phyloP scores from a whole-genome alignment of 1,140 invertebrate genomes.

The Asbolus verrucosus region DNA sequence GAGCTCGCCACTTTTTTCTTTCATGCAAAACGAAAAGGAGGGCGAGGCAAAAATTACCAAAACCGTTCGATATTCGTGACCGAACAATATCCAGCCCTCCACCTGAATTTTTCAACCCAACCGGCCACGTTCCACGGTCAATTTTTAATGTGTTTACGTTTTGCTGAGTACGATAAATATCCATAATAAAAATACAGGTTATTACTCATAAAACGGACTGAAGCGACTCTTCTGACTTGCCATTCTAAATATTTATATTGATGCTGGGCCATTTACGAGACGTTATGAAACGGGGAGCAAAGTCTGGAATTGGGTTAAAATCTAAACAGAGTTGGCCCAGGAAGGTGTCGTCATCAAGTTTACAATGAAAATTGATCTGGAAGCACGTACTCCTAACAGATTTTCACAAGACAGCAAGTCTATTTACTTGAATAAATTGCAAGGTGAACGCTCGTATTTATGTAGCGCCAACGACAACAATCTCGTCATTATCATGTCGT shows the following conservation, averaged over 20 bases:
- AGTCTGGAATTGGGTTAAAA: neutral
- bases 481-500: conserved; percentile 34
- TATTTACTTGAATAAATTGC: conserved; percentile 29
- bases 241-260: conserved; percentile 28
- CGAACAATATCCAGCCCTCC: conserved; percentile 1
- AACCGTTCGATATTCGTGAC: conserved; percentile 27
- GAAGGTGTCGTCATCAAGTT: too few relatives aligned
- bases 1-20: neutral
- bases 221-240: neutral
- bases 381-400: conserved; percentile 6
- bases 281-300: neutral
- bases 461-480: conserved; percentile 25
- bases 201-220: conserved; percentile 23
- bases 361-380: too few relatives aligned
- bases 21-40: neutral
- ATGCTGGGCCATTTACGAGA: neutral
- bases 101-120: conserved; percentile 19
- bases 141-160: conserved; percentile 38
- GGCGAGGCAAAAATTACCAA: conserved; percentile 1
- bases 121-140: conserved; percentile 4
- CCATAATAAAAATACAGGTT: conserved; percentile 28
- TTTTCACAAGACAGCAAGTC: conserved; percentile 20
- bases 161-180: conserved; percentile 30
- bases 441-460: conserved; percentile 32
- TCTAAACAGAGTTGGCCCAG: too few relatives aligned